Percentiles rank a stretch among this genome's conserved stretches.
Evolutionary conservation across 2,113 vertebrate genomes (phyloP).

Genomic region (Chaetodon auriga): DNA sequence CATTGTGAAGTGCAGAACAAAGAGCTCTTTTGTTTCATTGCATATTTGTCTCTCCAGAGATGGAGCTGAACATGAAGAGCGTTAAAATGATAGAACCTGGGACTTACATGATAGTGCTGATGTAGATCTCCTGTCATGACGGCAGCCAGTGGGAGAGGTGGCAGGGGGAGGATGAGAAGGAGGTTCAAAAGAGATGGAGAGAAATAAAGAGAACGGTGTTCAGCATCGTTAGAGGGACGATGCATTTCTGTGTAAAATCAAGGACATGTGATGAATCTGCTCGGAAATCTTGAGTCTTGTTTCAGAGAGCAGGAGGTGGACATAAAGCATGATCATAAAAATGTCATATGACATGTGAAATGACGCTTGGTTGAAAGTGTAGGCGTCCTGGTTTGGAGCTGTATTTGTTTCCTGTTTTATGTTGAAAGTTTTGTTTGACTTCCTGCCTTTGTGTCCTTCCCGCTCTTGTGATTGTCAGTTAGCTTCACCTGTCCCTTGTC

Average conservation of each 20-base stretch:
- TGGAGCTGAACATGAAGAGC: not conserved
- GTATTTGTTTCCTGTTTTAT: too few species aligned
- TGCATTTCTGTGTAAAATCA: not conserved
- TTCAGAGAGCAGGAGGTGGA: not conserved
- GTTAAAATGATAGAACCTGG: not conserved
- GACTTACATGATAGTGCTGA: slow-evolving; percentile 4
- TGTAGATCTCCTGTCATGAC: slow-evolving; percentile 20
- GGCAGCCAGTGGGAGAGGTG: not conserved
- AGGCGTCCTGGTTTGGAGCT: too few species aligned
- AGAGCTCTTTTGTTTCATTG: slow-evolving; percentile 2
- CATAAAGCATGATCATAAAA: not conserved
- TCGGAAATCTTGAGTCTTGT: not conserved
- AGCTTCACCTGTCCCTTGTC: too few species aligned
- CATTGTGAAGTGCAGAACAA: slow-evolving; percentile 28
- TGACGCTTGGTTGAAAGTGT: too few species aligned
- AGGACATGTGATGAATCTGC: not conserved
- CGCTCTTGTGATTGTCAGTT: too few species aligned
- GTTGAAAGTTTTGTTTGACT: too few species aligned
- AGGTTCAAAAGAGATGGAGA: slow-evolving; percentile 3
- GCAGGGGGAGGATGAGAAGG: not conserved
- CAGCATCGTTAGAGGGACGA: not conserved
- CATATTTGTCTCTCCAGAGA: slow-evolving; percentile 10
- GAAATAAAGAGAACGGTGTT: not conserved
- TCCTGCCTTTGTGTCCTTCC: too few species aligned
- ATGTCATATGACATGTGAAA: too few species aligned